These are phyloP conservation scores for Glaucidium brasilianum DNA, from an alignment of 2,113 vertebrate genomes.

Conservation along the genomic window DNA sequence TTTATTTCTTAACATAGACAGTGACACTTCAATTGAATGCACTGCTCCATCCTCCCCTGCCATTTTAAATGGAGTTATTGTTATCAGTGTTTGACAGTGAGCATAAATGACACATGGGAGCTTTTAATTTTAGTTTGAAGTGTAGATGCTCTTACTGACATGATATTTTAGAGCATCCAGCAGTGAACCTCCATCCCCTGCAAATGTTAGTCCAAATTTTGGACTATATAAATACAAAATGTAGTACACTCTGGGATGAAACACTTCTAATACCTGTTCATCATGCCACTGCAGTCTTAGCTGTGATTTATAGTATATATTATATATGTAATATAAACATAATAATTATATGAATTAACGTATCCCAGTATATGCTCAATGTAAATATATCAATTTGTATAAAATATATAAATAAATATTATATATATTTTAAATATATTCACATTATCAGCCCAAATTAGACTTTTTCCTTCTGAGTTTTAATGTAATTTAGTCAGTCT, in stretches of 20 bases:
- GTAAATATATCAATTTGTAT: not conserved
- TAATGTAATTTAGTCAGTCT: not conserved
- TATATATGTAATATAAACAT: not conserved
- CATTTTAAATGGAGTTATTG: not conserved
- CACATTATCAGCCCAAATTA: not conserved
- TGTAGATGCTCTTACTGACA: not conserved
- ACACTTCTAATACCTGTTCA: not conserved
- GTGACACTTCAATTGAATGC: conserved; percentile 28
- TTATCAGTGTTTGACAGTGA: conserved; percentile 11
- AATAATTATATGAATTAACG: not conserved
- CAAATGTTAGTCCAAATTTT: not conserved
- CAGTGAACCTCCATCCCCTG: not conserved
- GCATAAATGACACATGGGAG: not conserved
- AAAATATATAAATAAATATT: not conserved
- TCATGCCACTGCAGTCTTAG: not conserved
- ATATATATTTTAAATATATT: not conserved
- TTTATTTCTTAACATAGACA: not conserved
- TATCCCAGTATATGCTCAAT: not conserved
- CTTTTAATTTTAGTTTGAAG: not conserved
- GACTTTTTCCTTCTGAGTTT: not conserved
- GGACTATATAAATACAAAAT: not conserved
- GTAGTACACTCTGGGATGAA: not conserved
- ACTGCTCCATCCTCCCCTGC: not conserved
- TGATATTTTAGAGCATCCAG: not conserved
- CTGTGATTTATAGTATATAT: not conserved